These are phyloP conservation scores for Adoxophyes honmai DNA, from an alignment of 1,140 invertebrate genomes.

Conservation along the genomic window DNA sequence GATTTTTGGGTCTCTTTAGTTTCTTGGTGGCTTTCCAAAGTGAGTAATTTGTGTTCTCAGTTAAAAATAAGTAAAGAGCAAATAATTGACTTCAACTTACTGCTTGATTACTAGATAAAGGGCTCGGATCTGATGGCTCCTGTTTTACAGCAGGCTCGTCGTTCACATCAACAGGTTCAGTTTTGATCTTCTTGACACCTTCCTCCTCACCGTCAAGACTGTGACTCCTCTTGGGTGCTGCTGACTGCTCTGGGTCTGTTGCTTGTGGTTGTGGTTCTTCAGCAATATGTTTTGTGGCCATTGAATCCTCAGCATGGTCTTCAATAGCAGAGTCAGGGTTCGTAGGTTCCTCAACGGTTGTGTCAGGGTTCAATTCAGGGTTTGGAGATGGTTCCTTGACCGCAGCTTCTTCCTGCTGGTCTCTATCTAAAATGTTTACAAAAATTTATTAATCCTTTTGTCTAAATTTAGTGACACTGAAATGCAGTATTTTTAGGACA, in stretches of 20 bases:
- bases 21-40: no score
- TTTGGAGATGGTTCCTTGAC: background rate
- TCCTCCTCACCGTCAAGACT: slow-evolving; percentile 15
- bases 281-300: background rate
- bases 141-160: background rate
- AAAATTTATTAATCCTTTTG: background rate
- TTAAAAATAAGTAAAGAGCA: no score
- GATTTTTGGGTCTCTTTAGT: no score
- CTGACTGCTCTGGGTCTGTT: background rate
- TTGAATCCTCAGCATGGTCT: background rate
- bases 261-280: background rate
- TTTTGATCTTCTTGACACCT: slow-evolving; percentile 29
- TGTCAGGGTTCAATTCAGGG: background rate
- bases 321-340: background rate
- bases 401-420: background rate
- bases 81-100: slow-evolving; percentile 16
- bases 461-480: no score
- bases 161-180: slow-evolving; percentile 18
- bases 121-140: background rate
- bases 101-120: slow-evolving; percentile 25
- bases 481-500: no score
- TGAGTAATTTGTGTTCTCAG: no score
- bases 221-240: slow-evolving; percentile 17
- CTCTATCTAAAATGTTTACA: background rate
- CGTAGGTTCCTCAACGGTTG: background rate